Percentiles rank a stretch among this genome's conserved stretches.
Evolutionary conservation across 2,888 invertebrate genomes (phyloP).

Genomic region (Scotopteryx bipunctaria): DNA sequence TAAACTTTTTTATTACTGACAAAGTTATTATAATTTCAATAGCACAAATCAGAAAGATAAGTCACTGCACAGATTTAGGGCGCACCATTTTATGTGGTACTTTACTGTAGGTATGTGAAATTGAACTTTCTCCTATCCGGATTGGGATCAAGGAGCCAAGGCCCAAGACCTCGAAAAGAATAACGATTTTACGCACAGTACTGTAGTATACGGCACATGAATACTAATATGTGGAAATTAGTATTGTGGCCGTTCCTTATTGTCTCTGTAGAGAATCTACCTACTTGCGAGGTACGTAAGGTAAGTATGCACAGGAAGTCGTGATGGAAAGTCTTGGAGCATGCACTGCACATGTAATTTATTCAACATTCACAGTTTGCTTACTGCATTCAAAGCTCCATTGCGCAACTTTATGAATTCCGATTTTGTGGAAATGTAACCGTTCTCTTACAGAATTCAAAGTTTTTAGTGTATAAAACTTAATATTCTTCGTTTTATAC

Average conservation of each 20-base stretch:
- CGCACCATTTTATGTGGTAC: no score
- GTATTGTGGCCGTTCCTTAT: slow-evolving; percentile 15
- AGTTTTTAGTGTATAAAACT: neutral
- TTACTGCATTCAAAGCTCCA: slow-evolving; percentile 21
- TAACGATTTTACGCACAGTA: slow-evolving; percentile 61
- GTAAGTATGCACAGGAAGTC: slow-evolving; percentile 49
- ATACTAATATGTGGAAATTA: slow-evolving; percentile 58
- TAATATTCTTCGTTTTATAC: no score
- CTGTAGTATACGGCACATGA: slow-evolving; percentile 49
- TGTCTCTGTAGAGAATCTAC: no score
- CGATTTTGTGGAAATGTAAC: slow-evolving; percentile 18
- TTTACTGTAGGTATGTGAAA: slow-evolving; percentile 48
- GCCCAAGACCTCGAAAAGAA: slow-evolving; percentile 45
- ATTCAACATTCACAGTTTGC: slow-evolving; percentile 20
- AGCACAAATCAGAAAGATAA: no score
- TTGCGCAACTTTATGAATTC: slow-evolving; percentile 29
- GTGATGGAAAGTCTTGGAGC: slow-evolving; percentile 51
- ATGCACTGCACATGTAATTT: slow-evolving; percentile 33
- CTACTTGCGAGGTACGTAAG: no score
- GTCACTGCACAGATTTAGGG: no score
- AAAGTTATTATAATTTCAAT: neutral
- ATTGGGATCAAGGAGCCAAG: slow-evolving; percentile 61
- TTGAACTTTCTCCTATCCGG: slow-evolving; percentile 68
- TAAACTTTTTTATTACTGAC: neutral
- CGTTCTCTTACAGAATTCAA: slow-evolving; percentile 14